Evolutionary conservation across 2,797 vertebrate genomes (phyloP), one percentile per base, ranked within the genome.

Genomic region (Karalla daura): DNA sequence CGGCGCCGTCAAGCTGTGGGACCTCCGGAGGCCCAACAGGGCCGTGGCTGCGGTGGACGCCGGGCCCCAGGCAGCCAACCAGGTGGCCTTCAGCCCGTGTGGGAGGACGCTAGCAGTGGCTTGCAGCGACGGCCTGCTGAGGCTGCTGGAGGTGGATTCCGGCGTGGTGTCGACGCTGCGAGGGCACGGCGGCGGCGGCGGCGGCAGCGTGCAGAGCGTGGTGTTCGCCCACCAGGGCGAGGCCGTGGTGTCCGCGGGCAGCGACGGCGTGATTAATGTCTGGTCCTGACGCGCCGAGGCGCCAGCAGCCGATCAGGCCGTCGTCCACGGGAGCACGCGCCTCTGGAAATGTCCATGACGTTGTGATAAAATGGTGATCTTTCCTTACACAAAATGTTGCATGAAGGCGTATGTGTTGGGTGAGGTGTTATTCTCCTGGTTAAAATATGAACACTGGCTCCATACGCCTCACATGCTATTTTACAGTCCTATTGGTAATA

Each of bases 1-100:
- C 0, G 92, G 95, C 0, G 18, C 91, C 17, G 25, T 92, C 79
- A 94, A 94, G 68, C 88, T 96, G 10, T 96, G 96, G 95, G 96
- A 97, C 62, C 46, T 93, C 43, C 80, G 88, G 62, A 94, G 86
- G 24, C 76, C 81, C 0, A 51, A 70, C 1, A 21, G 64, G 1
- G 76, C 88, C 0, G 13, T 86, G 13, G 72, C 89, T 0, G 89
- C 90, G 0, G 24, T 95, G 37, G 94, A 96, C 10, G 71, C 88
- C 0, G 94, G 95, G 11, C 95, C 94, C 0, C 78, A 81, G 67
- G 78, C 91, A 1, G 90, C 92, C 84, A 96, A 96, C 73, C 93
- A 95, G 40, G 89, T 95, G 41, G 69, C 83, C 12, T 96, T 96
- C 60, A 90, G 93, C 81, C 85, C 36, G 4, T 92, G 92, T 7